Evolutionary conservation across 2,113 vertebrate genomes (phyloP).

Genomic region (Rhinoderma darwinii): DNA sequence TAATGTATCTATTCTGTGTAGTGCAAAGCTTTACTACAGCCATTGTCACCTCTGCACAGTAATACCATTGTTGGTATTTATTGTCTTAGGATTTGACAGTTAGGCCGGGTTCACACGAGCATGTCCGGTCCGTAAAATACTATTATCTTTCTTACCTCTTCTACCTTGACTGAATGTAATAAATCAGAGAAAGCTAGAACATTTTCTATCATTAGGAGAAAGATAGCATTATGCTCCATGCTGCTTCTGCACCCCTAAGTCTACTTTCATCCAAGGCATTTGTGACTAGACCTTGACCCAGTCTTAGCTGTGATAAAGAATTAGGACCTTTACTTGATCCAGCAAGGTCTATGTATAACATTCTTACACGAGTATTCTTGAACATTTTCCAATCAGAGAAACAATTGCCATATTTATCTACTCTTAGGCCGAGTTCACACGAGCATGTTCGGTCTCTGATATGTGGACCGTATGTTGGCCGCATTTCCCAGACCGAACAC

Average conservation of each 20-base stretch:
- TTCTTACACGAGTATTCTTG: not conserved
- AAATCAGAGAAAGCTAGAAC: not conserved
- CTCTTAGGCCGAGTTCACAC: no score
- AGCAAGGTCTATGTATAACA: no score
- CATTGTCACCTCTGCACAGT: not conserved
- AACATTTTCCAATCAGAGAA: not conserved
- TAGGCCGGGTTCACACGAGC: no score
- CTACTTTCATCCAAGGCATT: not conserved
- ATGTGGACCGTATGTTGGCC: no score
- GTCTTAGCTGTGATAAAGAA: not conserved
- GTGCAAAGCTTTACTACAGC: not conserved
- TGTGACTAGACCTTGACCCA: not conserved
- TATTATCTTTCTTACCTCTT: no score
- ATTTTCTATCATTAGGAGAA: not conserved
- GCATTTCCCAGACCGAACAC: no score
- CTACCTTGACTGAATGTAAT: not conserved
- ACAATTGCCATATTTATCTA: slow-evolving; percentile 5
- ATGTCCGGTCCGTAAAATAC: no score
- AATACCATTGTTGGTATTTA: not conserved
- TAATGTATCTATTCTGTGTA: not conserved
- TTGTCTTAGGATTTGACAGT: not conserved
- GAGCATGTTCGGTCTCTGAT: no score
- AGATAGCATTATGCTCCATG: not conserved
- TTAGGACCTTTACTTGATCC: not conserved
- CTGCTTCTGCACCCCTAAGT: not conserved